Conservation (phyloP, 2,888 invertebrate genomes). For the Heliconius cydno region DNA sequence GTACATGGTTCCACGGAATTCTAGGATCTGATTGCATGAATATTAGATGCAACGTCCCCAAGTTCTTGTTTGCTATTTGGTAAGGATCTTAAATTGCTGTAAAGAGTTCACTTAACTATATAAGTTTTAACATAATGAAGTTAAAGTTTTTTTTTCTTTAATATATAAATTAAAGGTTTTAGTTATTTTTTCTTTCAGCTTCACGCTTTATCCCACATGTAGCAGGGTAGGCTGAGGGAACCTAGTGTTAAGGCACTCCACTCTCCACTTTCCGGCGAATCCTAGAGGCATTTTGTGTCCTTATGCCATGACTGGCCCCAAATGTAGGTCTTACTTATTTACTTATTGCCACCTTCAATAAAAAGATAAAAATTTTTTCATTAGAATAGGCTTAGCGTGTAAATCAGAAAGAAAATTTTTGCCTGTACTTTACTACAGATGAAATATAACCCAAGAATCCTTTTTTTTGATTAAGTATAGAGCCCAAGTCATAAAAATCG, state of each 20-base stretch:
- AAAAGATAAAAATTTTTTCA: neutral
- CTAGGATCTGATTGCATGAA: slow-evolving; percentile 35
- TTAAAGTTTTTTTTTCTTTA: neutral
- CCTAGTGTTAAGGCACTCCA: too few relatives aligned
- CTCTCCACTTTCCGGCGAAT: too few relatives aligned
- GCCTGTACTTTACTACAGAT: neutral
- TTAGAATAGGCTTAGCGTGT: too few relatives aligned
- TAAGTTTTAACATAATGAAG: slow-evolving; percentile 1
- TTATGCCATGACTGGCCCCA: too few relatives aligned
- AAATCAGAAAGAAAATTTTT: neutral
- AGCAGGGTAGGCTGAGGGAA: too few relatives aligned
- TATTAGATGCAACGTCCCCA: slow-evolving; percentile 32
- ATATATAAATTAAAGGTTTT: neutral
- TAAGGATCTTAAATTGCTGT: neutral
- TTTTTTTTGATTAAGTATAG: slow-evolving; percentile 3
- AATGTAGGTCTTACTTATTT: too few relatives aligned
- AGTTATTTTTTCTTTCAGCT: too few relatives aligned
- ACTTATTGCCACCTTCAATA: neutral
- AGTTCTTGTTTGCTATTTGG: slow-evolving; percentile 9
- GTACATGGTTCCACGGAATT: neutral
- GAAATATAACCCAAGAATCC: slow-evolving; percentile 7
- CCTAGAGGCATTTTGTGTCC: too few relatives aligned
- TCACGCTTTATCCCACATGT: too few relatives aligned
- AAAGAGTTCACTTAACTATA: neutral
- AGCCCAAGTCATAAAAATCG: neutral